Conservation (phyloP, 2,113 vertebrate genomes). For the Columbina picui region DNA sequence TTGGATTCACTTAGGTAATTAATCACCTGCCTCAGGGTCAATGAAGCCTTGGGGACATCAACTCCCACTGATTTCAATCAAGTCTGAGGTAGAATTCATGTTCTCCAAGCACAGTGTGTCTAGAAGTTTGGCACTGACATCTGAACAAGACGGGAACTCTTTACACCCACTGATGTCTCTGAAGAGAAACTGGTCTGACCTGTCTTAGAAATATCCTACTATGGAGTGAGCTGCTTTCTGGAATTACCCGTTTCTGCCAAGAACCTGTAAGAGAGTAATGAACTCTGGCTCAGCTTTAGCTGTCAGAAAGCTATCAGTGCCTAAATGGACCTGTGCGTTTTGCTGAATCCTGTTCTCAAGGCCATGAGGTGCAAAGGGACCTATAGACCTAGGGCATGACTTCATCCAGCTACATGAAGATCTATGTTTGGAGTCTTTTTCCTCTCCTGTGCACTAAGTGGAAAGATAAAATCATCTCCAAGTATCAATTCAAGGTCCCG, state of each 20-base stretch:
- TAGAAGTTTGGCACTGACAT: neutral
- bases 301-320: neutral
- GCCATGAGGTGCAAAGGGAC: neutral
- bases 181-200: neutral
- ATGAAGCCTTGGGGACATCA: neutral
- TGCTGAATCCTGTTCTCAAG: neutral
- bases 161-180: neutral
- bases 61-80: neutral
- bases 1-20: neutral
- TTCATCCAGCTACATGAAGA: neutral
- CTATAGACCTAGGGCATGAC: neutral
- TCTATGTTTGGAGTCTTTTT: neutral
- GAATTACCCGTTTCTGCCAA: neutral
- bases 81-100: neutral
- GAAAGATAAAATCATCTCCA: neutral
- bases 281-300: neutral
- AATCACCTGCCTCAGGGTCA: neutral
- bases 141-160: neutral
- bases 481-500: neutral
- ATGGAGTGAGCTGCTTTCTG: neutral
- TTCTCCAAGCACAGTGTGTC: neutral
- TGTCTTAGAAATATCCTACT: neutral
- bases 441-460: neutral
- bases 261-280: neutral
- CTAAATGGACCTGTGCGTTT: neutral